Evolutionary conservation across 2,797 vertebrate genomes (phyloP), one percentile per base, ranked within the genome.

Genomic region (Takifugu rubripes): DNA sequence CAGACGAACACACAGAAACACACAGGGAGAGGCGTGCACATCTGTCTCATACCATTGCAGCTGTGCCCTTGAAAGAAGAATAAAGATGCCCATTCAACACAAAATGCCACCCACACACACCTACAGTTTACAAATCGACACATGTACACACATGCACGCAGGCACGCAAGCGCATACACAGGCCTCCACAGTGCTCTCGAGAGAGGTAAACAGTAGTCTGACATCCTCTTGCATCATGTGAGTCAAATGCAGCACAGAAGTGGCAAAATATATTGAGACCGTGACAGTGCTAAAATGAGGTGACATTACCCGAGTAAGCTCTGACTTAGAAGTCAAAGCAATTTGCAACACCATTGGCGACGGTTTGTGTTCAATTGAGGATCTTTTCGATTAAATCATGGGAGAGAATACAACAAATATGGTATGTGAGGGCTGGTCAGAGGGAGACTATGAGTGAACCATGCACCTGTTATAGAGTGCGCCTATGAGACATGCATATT

Each of bases 181-280:
- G 73, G 72, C 79, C 77, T 81, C 74, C 79, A 79, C 80, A 82
- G 74, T 47, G 75, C 79, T 80, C 76, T 58, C 63, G 62, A 77
- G 78, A 81, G 85, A 81, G 82, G 82, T 88, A 88, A 88, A 88
- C 84, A 84, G 74, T 71, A 85, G 77, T 88, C 83, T 90, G 89
- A 89, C 88, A 88, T 88, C 87, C 84, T 85, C 85, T 84, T 89
- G 88, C 89, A 87, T 90, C 86, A 89, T 87, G 79, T 71, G 78
- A 78, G 81, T 87, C 75, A 85, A 83, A 87, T 81, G 74, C 82
- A 77, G 81, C 74, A 83, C 71, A 78, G 83, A 81, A 81, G 73
- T 70, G 77, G 83, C 84, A 56, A 85, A 87, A 88, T 82, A 82
- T 78, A 77, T 86, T 81, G 79, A 77, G 86, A 87, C 86, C 61